phyloP scores from a whole-genome alignment of 2,113 vertebrate genomes.

The Zootoca vivipara region DNA sequence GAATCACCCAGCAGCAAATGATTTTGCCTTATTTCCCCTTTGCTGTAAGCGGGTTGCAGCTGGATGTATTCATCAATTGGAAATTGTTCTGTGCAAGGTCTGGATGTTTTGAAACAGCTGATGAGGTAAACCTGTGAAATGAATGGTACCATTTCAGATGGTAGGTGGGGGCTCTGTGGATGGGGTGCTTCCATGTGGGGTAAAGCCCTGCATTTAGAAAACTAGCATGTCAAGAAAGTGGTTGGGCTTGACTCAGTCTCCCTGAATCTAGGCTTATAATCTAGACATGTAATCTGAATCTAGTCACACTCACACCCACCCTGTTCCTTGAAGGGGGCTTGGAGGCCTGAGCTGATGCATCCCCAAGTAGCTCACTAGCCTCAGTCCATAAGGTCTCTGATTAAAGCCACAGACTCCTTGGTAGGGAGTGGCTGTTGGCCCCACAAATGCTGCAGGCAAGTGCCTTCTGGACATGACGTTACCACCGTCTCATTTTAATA shows the following conservation, averaged over 20 bases:
- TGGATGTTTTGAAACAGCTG: not conserved
- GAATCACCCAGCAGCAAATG: conserved; percentile 8
- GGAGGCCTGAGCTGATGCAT: not conserved
- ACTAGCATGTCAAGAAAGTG: not conserved
- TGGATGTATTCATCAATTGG: not conserved
- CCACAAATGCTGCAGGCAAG: not conserved
- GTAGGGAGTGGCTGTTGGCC: not conserved
- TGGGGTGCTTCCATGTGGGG: not conserved
- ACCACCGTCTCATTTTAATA: conserved; percentile 2
- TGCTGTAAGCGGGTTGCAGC: not conserved
- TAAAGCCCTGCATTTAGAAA: not conserved
- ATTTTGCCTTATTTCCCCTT: conserved; percentile 17
- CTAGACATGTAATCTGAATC: not conserved
- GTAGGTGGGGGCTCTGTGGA: not conserved
- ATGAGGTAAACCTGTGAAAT: not conserved
- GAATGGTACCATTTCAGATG: not conserved
- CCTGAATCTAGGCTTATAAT: not conserved
- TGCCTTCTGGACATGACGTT: conserved; percentile 10
- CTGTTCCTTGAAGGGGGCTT: not conserved
- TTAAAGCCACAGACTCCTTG: not conserved
- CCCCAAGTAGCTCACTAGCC: not conserved
- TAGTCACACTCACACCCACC: no score
- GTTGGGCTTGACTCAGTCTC: not conserved
- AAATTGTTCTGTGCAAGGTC: not conserved
- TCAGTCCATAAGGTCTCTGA: not conserved